A percentile compares a stretch with the other conserved stretches of the same genome.
Conservation (phyloP, 2,113 vertebrate species). For the Boulengerochromis microlepis region DNA sequence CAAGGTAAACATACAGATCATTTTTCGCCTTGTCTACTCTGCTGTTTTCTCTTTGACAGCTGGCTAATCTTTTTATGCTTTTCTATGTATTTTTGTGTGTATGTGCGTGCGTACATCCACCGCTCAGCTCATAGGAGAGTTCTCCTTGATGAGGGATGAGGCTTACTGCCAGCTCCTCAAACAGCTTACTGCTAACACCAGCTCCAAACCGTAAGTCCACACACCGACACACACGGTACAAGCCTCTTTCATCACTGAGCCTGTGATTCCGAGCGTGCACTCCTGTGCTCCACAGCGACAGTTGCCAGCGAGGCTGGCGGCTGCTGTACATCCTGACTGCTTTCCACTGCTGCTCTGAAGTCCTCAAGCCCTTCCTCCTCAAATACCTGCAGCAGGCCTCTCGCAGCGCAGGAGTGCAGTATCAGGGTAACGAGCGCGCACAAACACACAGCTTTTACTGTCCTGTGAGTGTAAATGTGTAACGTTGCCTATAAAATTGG, state of each 20-base stretch:
- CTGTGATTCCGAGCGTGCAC: neutral
- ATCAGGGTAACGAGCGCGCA: slow-evolving; percentile 78
- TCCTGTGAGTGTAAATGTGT: neutral
- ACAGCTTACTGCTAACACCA: slow-evolving; percentile 89
- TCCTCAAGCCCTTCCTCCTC: slow-evolving; percentile 81
- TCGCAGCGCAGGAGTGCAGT: slow-evolving; percentile 72
- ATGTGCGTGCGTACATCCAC: neutral
- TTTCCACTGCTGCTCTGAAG: slow-evolving; percentile 85
- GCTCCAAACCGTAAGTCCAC: slow-evolving; percentile 84
- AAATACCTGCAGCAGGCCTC: slow-evolving; percentile 79
- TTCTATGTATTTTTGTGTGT: neutral
- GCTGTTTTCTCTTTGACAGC: neutral
- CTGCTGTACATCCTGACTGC: slow-evolving; percentile 87
- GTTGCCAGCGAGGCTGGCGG: slow-evolving; percentile 92
- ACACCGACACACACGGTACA: neutral
- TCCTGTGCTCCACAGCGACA: slow-evolving; percentile 77
- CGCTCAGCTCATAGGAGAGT: slow-evolving; percentile 80
- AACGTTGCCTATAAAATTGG: neutral
- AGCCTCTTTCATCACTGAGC: neutral
- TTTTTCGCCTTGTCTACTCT: neutral
- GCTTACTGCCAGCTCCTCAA: slow-evolving; percentile 93
- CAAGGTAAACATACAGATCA: slow-evolving; percentile 73
- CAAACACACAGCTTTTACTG: neutral
- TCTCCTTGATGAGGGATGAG: slow-evolving; percentile 87
- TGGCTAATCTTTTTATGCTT: neutral